phyloP scores from a whole-genome alignment of 1,140 invertebrate genomes.

The Palaemon carinicauda region DNA sequence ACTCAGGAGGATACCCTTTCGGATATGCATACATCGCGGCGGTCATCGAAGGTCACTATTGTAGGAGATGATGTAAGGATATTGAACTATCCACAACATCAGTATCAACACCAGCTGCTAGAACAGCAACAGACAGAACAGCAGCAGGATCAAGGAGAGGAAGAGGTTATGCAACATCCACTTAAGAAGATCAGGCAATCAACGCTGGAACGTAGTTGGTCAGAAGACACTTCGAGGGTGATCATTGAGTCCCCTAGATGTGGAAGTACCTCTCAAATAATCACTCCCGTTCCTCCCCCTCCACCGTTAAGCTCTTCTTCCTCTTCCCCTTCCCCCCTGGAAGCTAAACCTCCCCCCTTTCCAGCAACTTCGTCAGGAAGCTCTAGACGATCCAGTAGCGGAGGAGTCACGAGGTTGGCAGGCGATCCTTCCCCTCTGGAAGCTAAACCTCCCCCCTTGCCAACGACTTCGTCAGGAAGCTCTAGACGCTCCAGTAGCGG shows the following conservation, averaged over 20 bases:
- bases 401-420: not conserved
- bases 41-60: slow-evolving; percentile 30
- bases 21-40: not conserved
- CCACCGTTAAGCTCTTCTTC: slow-evolving; percentile 18
- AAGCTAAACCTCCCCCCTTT: not conserved
- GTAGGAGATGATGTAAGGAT: not conserved
- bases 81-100: not conserved
- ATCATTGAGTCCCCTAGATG: slow-evolving; percentile 30
- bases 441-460: not conserved
- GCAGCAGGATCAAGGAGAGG: not conserved
- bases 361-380: not conserved
- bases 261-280: not conserved
- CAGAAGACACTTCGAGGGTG: slow-evolving; percentile 27
- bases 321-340: slow-evolving; percentile 10
- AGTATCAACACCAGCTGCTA: slow-evolving; percentile 4
- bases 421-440: slow-evolving; percentile 21
- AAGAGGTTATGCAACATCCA: not conserved
- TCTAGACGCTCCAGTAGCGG: not conserved
- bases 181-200: not conserved
- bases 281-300: not conserved
- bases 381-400: not conserved
- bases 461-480: not conserved
- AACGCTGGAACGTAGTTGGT: not conserved
- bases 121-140: slow-evolving; percentile 15
- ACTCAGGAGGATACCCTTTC: not conserved